phyloP scores from a whole-genome alignment of 2,797 vertebrate genomes.

The Hypotaenidia okinawae region DNA sequence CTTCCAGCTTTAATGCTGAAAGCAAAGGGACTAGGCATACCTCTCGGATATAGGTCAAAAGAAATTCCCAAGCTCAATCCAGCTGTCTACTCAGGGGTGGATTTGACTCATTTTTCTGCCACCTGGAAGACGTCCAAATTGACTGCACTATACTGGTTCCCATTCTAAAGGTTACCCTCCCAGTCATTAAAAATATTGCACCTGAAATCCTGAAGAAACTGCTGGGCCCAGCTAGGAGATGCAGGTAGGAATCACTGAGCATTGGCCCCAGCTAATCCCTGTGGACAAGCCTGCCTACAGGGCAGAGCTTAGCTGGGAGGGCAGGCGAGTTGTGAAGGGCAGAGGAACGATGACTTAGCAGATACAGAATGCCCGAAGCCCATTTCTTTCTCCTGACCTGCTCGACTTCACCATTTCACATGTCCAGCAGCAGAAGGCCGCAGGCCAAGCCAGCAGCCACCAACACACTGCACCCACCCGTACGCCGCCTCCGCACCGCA shows the following conservation, averaged over 20 bases:
- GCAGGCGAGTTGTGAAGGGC: neutral
- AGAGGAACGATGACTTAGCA: neutral
- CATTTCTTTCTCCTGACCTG: neutral
- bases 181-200: neutral
- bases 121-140: neutral
- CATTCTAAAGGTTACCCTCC: neutral
- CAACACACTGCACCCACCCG: accelerated
- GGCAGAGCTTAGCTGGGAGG: neutral
- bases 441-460: neutral
- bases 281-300: neutral
- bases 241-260: neutral
- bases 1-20: neutral
- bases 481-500: accelerated
- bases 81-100: neutral
- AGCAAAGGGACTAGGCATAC: neutral
- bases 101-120: neutral
- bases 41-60: neutral
- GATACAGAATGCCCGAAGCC: neutral
- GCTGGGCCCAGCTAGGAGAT: neutral
- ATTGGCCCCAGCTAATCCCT: neutral
- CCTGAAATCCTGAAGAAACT: neutral
- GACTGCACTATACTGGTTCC: neutral
- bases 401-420: neutral
- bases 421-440: neutral
- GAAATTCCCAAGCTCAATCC: neutral